Conservation (phyloP, 1,140 invertebrate species). For the Rhynchophorus ferrugineus region DNA sequence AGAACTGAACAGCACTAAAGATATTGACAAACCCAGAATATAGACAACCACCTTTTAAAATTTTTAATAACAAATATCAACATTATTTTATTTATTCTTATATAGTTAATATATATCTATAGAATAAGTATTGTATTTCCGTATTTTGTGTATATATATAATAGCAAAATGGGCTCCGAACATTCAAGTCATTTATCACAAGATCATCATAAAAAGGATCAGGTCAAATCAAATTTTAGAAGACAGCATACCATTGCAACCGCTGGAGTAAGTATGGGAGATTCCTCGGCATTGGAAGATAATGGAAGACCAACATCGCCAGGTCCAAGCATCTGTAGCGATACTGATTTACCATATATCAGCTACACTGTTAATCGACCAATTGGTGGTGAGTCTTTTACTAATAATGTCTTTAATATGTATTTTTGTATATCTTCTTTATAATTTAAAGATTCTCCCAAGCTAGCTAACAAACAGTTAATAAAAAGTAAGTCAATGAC, state of each 20-base stretch:
- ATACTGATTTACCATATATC: constrained; percentile 88
- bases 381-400: constrained; percentile 59
- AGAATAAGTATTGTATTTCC: too few relatives aligned
- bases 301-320: constrained; percentile 62
- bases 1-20: too few relatives aligned
- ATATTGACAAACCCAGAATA: too few relatives aligned
- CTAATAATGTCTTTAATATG: not conserved
- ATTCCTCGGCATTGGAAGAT: constrained; percentile 31
- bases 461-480: constrained; percentile 54
- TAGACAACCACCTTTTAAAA: too few relatives aligned
- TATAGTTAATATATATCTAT: too few relatives aligned
- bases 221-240: constrained; percentile 39
- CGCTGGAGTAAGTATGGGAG: constrained; percentile 33
- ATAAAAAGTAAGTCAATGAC: constrained; percentile 33
- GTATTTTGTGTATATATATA: too few relatives aligned
- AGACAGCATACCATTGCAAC: constrained; percentile 52
- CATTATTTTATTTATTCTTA: too few relatives aligned
- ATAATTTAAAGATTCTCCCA: constrained; percentile 58
- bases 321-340: constrained; percentile 78
- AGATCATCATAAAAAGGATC: constrained; percentile 27
- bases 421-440: not conserved
- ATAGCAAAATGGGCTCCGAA: constrained; percentile 49
- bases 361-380: constrained; percentile 89
- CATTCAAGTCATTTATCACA: constrained; percentile 43
- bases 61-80: too few relatives aligned